These are phyloP conservation scores for Phyllotreta striolata DNA, from an alignment of 2,888 invertebrate species.

Conservation along the genomic window DNA sequence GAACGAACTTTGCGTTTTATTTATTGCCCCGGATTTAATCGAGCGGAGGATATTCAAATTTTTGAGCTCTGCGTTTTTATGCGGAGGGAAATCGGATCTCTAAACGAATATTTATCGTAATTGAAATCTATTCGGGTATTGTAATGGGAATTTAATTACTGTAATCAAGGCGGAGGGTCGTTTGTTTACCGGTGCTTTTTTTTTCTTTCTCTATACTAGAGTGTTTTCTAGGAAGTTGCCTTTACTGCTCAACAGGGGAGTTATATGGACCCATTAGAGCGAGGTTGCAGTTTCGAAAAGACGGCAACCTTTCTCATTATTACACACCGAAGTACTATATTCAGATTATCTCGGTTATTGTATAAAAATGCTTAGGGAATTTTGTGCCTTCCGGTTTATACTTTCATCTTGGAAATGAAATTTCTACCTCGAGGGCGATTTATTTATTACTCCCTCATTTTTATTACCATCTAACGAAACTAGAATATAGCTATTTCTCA, in stretches of 20 bases:
- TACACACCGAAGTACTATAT: slow-evolving; percentile 31
- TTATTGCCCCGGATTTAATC: background rate
- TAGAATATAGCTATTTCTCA: too few species aligned
- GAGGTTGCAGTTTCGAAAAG: slow-evolving; percentile 25
- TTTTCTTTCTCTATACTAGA: slow-evolving; percentile 2
- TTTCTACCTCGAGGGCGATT: slow-evolving; percentile 16
- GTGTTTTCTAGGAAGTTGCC: background rate
- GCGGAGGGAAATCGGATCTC: too few species aligned
- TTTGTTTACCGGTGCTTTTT: slow-evolving; percentile 9
- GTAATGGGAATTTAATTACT: slow-evolving; percentile 18
- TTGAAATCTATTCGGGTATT: slow-evolving; percentile 10
- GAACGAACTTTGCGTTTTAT: slow-evolving; percentile 12
- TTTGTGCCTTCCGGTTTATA: slow-evolving; percentile 19
- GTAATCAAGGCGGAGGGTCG: slow-evolving; percentile 9
- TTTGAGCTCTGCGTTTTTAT: too few species aligned
- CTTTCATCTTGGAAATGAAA: slow-evolving; percentile 5
- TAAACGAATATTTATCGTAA: background rate
- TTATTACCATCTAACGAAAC: too few species aligned
- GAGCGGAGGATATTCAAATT: too few species aligned
- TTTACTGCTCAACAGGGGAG: slow-evolving; percentile 18
- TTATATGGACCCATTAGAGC: slow-evolving; percentile 33
- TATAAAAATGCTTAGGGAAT: slow-evolving; percentile 22
- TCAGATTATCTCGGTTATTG: slow-evolving; percentile 31
- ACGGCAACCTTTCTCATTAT: slow-evolving; percentile 25
- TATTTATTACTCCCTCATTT: background rate